Percentiles rank a stretch among this genome's conserved stretches.
phyloP scores from a whole-genome alignment of 2,888 invertebrate species.

The Synanthedon vespiformis region DNA sequence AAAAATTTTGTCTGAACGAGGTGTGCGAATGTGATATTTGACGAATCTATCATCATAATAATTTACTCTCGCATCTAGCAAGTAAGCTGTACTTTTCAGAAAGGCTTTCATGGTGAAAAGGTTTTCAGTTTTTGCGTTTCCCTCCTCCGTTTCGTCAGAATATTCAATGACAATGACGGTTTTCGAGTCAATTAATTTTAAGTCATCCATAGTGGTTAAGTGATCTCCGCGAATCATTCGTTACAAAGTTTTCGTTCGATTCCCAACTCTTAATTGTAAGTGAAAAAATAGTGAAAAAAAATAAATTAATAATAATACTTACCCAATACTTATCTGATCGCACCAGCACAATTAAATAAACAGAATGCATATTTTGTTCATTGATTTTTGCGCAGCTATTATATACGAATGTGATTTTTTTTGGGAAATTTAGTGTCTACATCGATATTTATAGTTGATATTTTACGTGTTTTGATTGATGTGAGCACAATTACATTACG shows the following conservation, averaged over 20 bases:
- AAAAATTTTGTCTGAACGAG: conserved; percentile 34
- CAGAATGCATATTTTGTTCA: conserved; percentile 11
- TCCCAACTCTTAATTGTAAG: conserved; percentile 30
- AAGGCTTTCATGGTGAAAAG: conserved; percentile 20
- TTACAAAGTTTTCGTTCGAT: conserved; percentile 13
- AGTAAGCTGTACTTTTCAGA: conserved; percentile 30
- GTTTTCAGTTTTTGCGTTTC: conserved; percentile 1
- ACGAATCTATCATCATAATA: conserved; percentile 27
- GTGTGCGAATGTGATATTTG: conserved; percentile 52
- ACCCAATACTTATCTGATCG: conserved; percentile 20
- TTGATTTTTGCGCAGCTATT: not conserved
- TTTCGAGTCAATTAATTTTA: conserved; percentile 67
- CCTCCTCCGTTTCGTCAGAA: conserved; percentile 38
- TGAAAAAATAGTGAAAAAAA: conserved; percentile 26
- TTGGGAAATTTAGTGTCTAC: conserved; percentile 27
- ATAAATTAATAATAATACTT: too few relatives aligned
- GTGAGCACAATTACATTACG: conserved; percentile 54
- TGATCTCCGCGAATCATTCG: conserved; percentile 26
- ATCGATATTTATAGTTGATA: conserved; percentile 37
- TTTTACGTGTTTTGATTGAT: conserved; percentile 38
- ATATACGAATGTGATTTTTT: not conserved
- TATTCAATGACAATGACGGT: conserved; percentile 23
- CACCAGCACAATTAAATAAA: conserved; percentile 60
- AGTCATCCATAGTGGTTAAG: conserved; percentile 62
- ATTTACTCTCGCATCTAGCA: conserved; percentile 37